Conservation (phyloP, 2,797 vertebrate genomes). For the Brachyalestes nurse region DNA sequence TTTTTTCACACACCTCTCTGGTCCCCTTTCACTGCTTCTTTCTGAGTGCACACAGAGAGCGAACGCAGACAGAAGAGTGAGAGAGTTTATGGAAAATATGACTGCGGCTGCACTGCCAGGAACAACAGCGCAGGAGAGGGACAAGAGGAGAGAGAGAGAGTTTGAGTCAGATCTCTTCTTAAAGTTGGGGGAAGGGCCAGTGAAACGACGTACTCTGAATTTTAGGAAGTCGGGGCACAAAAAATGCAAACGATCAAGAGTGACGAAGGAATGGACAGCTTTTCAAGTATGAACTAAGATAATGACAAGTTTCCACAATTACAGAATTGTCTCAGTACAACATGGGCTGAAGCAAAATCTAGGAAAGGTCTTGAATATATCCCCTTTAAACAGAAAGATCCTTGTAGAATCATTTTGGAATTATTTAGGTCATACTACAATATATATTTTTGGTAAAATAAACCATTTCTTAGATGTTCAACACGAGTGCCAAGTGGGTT, state of each 20-base stretch:
- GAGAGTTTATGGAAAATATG: conserved; percentile 66
- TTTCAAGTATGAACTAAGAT: neutral
- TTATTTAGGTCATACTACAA: neutral
- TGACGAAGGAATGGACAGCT: neutral
- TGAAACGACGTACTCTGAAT: conserved; percentile 31
- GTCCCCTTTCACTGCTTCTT: neutral
- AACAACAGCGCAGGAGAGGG: conserved; percentile 47
- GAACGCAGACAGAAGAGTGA: conserved; percentile 46
- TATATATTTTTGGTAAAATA: neutral
- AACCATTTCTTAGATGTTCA: too few relatives aligned
- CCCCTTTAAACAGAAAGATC: neutral
- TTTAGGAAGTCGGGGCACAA: conserved; percentile 35
- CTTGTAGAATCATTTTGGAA: neutral
- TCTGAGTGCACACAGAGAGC: conserved; percentile 19
- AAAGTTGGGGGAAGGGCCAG: conserved; percentile 38
- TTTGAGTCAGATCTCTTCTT: conserved; percentile 26
- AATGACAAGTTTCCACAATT: neutral
- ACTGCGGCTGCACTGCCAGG: conserved; percentile 49
- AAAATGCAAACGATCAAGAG: conserved; percentile 10
- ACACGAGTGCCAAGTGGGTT: too few relatives aligned
- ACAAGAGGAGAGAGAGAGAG: conserved; percentile 27
- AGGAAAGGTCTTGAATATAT: neutral
- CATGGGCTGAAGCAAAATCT: neutral
- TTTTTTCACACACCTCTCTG: conserved; percentile 5
- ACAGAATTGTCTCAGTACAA: too few relatives aligned